Conservation (phyloP, 2,113 vertebrate genomes). For the Bubo bubo region DNA sequence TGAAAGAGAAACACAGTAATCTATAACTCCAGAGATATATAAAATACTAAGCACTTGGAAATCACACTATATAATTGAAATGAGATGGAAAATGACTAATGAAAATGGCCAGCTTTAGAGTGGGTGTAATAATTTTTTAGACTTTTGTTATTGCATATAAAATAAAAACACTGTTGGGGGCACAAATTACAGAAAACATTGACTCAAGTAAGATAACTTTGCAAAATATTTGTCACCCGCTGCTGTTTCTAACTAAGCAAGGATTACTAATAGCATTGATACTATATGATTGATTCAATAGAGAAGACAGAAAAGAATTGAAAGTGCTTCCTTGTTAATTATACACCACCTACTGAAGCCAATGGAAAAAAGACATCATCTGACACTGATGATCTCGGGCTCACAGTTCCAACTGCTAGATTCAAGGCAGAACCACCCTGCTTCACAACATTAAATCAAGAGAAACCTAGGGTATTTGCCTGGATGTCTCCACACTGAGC, state of each 20-base stretch:
- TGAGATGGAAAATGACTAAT: slow-evolving; percentile 40
- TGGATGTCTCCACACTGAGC: background rate
- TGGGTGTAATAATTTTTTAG: background rate
- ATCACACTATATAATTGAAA: slow-evolving; percentile 13
- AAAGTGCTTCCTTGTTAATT: slow-evolving; percentile 41
- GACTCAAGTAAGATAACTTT: slow-evolving; percentile 22
- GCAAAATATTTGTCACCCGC: slow-evolving; percentile 21
- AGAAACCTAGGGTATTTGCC: background rate
- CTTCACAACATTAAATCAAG: background rate
- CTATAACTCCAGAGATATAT: background rate
- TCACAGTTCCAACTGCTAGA: background rate
- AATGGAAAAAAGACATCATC: slow-evolving; percentile 35
- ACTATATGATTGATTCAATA: background rate
- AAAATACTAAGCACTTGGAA: background rate
- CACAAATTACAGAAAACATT: slow-evolving; percentile 63
- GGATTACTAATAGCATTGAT: background rate
- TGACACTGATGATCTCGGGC: background rate
- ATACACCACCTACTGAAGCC: slow-evolving; percentile 30
- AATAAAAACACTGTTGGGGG: slow-evolving; percentile 22
- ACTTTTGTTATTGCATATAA: slow-evolving; percentile 44
- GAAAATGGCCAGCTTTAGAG: slow-evolving; percentile 53
- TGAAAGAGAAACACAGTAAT: background rate
- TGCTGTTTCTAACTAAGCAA: slow-evolving; percentile 1
- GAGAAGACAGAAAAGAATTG: background rate
- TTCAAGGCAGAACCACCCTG: background rate